phyloP scores from a whole-genome alignment of 2,113 vertebrate species.

The Pygoscelis antarcticus region DNA sequence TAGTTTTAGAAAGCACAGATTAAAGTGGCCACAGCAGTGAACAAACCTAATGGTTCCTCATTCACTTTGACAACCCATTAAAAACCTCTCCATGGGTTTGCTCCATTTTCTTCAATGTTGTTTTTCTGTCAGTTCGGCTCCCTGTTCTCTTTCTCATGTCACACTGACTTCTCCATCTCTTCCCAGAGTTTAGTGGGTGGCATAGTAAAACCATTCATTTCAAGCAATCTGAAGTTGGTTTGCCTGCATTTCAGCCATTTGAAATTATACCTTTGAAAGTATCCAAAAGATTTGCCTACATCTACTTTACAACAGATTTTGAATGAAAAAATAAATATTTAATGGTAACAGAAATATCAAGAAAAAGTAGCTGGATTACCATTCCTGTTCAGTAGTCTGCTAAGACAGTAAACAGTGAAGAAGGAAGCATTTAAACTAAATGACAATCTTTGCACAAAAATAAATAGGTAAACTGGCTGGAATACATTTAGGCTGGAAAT shows the following conservation, averaged over 20 bases:
- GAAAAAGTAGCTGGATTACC: neutral
- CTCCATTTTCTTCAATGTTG: neutral
- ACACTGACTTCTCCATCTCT: neutral
- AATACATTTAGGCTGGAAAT: neutral
- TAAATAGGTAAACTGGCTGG: neutral
- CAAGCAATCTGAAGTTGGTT: neutral
- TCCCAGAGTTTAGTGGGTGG: neutral
- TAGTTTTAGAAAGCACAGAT: neutral
- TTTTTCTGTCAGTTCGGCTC: neutral
- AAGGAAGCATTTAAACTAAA: neutral
- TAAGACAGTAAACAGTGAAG: neutral
- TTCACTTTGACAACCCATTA: neutral
- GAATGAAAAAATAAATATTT: neutral
- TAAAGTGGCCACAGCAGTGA: neutral
- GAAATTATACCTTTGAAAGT: neutral
- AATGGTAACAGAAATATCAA: neutral
- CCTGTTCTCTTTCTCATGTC: neutral
- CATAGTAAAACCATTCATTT: neutral
- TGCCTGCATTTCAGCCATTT: neutral
- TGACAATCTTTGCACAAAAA: neutral
- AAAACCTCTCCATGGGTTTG: neutral
- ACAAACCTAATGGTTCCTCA: conserved; percentile 1
- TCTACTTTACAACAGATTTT: neutral
- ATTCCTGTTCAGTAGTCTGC: neutral
- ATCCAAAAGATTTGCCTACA: neutral